Evolutionary conservation across 2,113 vertebrate species (phyloP).

Genomic region (Rhadina sibilatrix): DNA sequence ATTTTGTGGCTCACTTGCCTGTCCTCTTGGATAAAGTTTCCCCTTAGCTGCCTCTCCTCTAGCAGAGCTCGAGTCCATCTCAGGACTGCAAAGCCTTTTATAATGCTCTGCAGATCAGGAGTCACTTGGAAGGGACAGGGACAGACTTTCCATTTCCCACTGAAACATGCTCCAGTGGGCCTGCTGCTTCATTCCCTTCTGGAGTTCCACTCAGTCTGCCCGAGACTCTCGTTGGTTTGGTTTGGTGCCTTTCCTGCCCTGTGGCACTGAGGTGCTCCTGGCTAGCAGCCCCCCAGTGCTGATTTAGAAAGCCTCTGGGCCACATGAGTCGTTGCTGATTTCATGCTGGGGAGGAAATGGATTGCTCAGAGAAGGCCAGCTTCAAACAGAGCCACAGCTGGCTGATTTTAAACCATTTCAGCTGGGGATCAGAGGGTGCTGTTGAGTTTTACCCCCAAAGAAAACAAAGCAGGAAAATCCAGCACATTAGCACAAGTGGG

Average conservation of each 20-base stretch:
- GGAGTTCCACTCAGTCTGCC: not conserved
- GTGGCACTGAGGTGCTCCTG: not conserved
- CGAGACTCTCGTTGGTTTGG: rapidly evolving
- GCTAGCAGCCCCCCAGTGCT: not conserved
- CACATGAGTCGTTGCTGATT: rapidly evolving
- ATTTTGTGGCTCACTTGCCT: conserved; percentile 32
- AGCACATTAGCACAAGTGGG: not conserved
- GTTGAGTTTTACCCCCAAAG: not conserved
- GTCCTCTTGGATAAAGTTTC: not conserved
- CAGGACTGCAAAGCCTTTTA: not conserved
- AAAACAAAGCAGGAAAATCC: not conserved
- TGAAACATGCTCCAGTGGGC: not conserved
- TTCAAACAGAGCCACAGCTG: conserved; percentile 15
- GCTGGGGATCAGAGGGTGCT: not conserved
- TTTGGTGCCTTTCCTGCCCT: conserved; percentile 4
- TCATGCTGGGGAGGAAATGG: conserved; percentile 15
- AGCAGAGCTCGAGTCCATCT: not conserved
- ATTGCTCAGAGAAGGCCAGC: not conserved
- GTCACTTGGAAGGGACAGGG: not conserved
- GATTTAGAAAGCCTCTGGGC: not conserved
- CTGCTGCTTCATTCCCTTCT: not conserved
- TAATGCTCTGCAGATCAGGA: not conserved
- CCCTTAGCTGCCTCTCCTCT: not conserved
- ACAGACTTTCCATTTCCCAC: not conserved
- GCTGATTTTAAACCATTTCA: conserved; percentile 33